Conservation (phyloP, 1,140 invertebrate species). For the Oreohelix idahoensis region DNA sequence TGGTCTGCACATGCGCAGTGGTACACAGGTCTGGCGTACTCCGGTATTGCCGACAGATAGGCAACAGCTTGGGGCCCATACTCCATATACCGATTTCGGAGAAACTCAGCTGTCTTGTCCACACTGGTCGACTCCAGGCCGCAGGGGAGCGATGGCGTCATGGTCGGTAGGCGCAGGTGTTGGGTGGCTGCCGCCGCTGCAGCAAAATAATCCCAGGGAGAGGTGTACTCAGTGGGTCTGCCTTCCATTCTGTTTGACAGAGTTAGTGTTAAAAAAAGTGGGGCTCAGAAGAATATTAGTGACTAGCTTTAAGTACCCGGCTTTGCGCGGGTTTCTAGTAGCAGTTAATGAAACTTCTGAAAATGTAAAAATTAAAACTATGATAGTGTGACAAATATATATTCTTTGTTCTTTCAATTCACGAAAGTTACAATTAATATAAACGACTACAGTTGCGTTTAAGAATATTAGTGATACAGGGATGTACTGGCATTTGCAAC, state of each 20-base stretch:
- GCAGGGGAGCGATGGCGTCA: conserved; percentile 33
- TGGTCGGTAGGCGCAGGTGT: conserved; percentile 19
- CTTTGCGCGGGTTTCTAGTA: too few species aligned
- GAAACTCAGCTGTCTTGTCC: conserved; percentile 42
- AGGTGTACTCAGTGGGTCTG: conserved; percentile 15
- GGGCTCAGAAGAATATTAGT: too few species aligned
- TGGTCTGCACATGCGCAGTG: conserved; percentile 46
- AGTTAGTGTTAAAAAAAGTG: too few species aligned
- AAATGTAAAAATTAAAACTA: too few species aligned
- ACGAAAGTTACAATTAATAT: too few species aligned
- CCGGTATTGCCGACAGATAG: conserved; percentile 44
- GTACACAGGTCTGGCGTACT: conserved; percentile 43
- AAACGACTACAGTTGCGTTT: too few species aligned
- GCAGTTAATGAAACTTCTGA: too few species aligned
- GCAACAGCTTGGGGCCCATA: conserved; percentile 9
- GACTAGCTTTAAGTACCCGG: too few species aligned
- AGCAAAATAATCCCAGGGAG: conserved; percentile 23
- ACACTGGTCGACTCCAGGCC: conserved; percentile 42
- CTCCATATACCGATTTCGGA: conserved; percentile 43
- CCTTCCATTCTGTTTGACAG: conserved; percentile 20
- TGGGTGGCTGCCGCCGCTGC: conserved; percentile 38
- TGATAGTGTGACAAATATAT: too few species aligned
- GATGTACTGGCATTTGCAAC: too few species aligned
- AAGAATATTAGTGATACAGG: too few species aligned
- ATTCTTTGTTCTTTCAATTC: too few species aligned